A percentile compares a stretch with the other conserved stretches of the same genome.
phyloP scores from a whole-genome alignment of 2,888 invertebrate species.

The Drosophila pseudotalamancana region DNA sequence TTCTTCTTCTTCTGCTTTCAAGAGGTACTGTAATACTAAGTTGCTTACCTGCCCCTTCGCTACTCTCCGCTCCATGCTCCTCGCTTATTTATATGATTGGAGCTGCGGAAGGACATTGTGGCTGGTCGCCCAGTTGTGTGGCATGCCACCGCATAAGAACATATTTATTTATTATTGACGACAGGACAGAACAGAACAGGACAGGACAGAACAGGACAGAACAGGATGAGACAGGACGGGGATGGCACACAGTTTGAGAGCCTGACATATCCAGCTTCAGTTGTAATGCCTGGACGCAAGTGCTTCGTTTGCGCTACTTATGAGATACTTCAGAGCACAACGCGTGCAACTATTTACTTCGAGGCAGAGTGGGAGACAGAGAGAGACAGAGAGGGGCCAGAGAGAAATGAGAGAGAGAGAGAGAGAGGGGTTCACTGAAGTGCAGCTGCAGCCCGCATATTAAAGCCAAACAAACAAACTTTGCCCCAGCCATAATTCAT shows the following conservation, averaged over 20 bases:
- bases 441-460: constrained; percentile 56
- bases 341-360: constrained; percentile 67
- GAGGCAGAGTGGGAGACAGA: constrained; percentile 8
- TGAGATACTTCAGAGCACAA: constrained; percentile 53
- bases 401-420: not conserved
- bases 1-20: constrained; percentile 19
- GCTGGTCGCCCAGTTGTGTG: constrained; percentile 36
- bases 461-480: constrained; percentile 49
- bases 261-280: constrained; percentile 45
- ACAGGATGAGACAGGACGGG: too few relatives aligned
- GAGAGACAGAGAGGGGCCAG: not conserved
- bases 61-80: not conserved
- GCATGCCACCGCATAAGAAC: constrained; percentile 76
- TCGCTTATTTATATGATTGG: constrained; percentile 23
- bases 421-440: constrained; percentile 19
- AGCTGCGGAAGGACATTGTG: constrained; percentile 21
- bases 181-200: constrained; percentile 18
- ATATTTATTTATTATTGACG: constrained; percentile 71
- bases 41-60: constrained; percentile 35
- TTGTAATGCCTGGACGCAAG: constrained; percentile 55
- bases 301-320: constrained; percentile 71
- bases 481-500: constrained; percentile 64
- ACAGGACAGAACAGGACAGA: not conserved
- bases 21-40: constrained; percentile 49
- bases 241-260: constrained; percentile 33